Conservation (phyloP, 2,888 invertebrate genomes). For the Sinotaia quadrata region DNA sequence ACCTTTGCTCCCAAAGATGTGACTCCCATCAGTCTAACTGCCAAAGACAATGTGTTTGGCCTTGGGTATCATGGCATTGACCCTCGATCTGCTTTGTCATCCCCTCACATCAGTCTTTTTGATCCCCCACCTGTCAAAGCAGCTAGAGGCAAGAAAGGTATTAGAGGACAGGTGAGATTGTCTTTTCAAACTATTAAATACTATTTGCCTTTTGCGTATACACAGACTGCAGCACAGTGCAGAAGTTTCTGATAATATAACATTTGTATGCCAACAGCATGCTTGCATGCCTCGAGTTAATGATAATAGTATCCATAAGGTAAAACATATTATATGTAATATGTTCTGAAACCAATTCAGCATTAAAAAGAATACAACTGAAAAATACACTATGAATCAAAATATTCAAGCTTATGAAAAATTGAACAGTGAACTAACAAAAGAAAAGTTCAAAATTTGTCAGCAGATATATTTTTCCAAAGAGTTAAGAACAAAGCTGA, state of each 20-base stretch:
- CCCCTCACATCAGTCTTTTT: slow-evolving; percentile 59
- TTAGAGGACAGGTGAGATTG: slow-evolving; percentile 67
- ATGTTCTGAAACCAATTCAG: too few species aligned
- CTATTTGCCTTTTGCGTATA: background rate
- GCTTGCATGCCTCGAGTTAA: background rate
- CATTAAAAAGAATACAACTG: too few species aligned
- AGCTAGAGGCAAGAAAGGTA: slow-evolving; percentile 55
- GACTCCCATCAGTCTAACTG: slow-evolving; percentile 76
- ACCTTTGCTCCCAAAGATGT: slow-evolving; percentile 75
- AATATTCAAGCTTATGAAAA: too few species aligned
- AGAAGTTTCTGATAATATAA: background rate
- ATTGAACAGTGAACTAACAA: too few species aligned
- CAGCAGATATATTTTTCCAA: too few species aligned
- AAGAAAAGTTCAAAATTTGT: too few species aligned
- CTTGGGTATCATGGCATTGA: slow-evolving; percentile 73
- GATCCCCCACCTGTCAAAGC: slow-evolving; percentile 41
- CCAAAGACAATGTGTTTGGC: slow-evolving; percentile 82
- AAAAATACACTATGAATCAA: too few species aligned
- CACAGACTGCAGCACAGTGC: background rate
- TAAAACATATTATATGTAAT: too few species aligned
- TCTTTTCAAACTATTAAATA: background rate
- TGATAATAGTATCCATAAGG: too few species aligned
- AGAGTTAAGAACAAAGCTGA: too few species aligned
- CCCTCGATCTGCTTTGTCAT: slow-evolving; percentile 56
- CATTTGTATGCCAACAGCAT: too few species aligned